Percentiles rank a stretch among this genome's conserved stretches.
phyloP scores from a whole-genome alignment of 2,113 vertebrate genomes.

The Lophotis ruficrista region DNA sequence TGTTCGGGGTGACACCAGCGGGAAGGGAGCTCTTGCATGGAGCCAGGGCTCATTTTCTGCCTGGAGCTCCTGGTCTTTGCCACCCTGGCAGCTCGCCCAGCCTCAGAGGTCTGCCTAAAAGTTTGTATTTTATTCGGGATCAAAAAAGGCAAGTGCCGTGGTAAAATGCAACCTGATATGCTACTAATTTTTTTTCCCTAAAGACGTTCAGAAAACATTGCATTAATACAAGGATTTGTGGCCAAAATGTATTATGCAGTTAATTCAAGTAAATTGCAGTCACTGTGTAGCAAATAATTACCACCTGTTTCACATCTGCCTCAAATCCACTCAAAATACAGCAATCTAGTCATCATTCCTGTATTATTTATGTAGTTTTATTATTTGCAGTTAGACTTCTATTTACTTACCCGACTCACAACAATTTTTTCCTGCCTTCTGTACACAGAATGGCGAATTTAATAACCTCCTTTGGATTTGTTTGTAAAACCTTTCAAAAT shows the following conservation, averaged over 20 bases:
- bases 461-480: conserved; percentile 38
- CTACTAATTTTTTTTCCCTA: background rate
- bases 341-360: conserved; percentile 43
- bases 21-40: background rate
- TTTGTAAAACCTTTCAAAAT: conserved; percentile 51
- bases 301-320: conserved; percentile 49
- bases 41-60: background rate
- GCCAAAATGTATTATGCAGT: conserved; percentile 36
- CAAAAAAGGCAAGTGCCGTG: rapidly evolving
- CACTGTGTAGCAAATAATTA: conserved; percentile 50
- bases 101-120: background rate
- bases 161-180: background rate
- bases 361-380: conserved; percentile 22
- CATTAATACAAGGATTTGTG: background rate
- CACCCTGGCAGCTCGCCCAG: background rate
- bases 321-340: conserved; percentile 31
- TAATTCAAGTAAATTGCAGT: conserved; percentile 56
- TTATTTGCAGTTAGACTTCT: conserved; percentile 46
- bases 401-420: conserved; percentile 6
- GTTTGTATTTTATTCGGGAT: background rate
- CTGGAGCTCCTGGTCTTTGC: background rate
- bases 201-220: conserved; percentile 20
- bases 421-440: conserved; percentile 41
- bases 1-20: background rate
- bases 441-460: conserved; percentile 22